A percentile compares a stretch with the other conserved stretches of the same genome.
Conservation (phyloP, 1,140 invertebrate species). For the Temnothorax nylanderi region DNA sequence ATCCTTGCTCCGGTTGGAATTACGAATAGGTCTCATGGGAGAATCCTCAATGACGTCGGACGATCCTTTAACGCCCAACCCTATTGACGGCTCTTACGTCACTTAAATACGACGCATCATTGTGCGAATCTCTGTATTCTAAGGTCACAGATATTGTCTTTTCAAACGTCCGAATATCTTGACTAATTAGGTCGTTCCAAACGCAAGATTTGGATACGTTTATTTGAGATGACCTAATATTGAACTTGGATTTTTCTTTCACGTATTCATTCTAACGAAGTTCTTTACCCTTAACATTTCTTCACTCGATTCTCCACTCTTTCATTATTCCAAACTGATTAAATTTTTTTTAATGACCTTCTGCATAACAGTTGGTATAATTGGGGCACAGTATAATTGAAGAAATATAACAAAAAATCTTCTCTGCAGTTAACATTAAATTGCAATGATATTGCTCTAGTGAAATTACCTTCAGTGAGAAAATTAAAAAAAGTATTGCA, state of each 20-base stretch:
- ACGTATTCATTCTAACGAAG: background rate
- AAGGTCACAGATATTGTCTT: background rate
- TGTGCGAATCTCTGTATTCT: background rate
- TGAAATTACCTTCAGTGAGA: conserved; percentile 4
- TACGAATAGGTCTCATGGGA: conserved; percentile 69
- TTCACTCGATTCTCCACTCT: background rate
- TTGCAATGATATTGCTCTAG: conserved; percentile 31
- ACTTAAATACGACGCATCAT: background rate
- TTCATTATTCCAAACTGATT: conserved; percentile 33
- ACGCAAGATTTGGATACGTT: too few relatives aligned
- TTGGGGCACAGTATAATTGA: conserved; percentile 22
- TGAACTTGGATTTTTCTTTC: background rate
- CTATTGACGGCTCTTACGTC: conserved; percentile 7
- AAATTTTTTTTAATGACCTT: conserved; percentile 25
- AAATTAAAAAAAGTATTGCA: conserved; percentile 15
- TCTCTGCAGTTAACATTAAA: conserved; percentile 31
- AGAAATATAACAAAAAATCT: conserved; percentile 20
- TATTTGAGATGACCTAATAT: background rate
- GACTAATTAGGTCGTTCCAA: too few relatives aligned
- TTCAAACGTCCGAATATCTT: background rate
- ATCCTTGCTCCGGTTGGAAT: conserved; percentile 69
- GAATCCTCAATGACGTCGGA: conserved; percentile 30
- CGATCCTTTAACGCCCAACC: conserved; percentile 52
- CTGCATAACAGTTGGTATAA: background rate
- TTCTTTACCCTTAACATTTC: background rate